phyloP scores from a whole-genome alignment of 2,888 invertebrate species.

The Stegana nigrithorax region DNA sequence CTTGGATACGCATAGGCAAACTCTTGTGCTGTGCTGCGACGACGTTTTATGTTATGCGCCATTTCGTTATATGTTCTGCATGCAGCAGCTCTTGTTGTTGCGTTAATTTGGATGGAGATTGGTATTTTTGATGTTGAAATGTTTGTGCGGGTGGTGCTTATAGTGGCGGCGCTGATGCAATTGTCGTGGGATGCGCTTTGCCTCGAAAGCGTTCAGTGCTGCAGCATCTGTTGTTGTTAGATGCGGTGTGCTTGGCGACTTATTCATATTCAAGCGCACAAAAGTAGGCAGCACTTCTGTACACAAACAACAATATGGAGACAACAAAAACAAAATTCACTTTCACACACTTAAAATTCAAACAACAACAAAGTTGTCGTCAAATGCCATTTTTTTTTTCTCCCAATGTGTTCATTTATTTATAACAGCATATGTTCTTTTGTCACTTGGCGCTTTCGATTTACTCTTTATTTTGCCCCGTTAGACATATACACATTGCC shows the following conservation, averaged over 20 bases:
- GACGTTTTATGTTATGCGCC: slow-evolving; percentile 41
- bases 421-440: neutral
- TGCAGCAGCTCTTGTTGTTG: slow-evolving; percentile 5
- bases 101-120: no score
- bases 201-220: neutral
- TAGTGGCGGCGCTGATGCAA: no score
- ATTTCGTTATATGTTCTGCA: slow-evolving; percentile 20
- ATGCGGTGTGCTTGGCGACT: slow-evolving; percentile 27
- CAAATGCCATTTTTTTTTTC: slow-evolving; percentile 15
- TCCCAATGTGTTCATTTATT: neutral
- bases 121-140: no score
- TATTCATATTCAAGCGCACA: slow-evolving; percentile 26
- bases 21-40: slow-evolving; percentile 31
- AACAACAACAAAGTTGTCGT: neutral
- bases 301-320: no score
- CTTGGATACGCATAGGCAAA: slow-evolving; percentile 31
- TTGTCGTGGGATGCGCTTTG: no score
- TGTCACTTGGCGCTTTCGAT: neutral
- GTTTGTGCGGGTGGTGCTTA: no score
- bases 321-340: no score
- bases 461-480: neutral
- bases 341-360: neutral
- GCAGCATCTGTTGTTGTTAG: neutral
- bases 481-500: neutral
- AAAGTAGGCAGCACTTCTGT: slow-evolving; percentile 27